Evolutionary conservation across 2,797 vertebrate genomes (phyloP).

Genomic region (Onychomys torridus): DNA sequence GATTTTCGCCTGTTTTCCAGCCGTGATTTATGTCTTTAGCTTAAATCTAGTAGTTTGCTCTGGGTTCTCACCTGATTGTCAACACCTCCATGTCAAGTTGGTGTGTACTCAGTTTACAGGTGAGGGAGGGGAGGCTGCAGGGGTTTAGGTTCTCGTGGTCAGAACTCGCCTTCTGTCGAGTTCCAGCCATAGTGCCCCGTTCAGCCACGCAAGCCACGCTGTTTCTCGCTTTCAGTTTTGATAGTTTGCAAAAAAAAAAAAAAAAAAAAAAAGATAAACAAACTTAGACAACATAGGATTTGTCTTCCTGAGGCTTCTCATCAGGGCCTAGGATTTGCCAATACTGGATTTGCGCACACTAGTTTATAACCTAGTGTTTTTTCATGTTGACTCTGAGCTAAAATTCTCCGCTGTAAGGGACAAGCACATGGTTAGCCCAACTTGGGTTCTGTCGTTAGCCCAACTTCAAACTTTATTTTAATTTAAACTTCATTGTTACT

Average conservation of each 20-base stretch:
- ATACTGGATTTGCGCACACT: too few species aligned
- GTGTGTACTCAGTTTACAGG: neutral
- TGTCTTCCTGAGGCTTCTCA: neutral
- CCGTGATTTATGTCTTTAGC: neutral
- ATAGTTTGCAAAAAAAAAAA: neutral
- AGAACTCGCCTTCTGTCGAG: neutral
- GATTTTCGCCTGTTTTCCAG: neutral
- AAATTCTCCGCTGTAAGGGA: neutral
- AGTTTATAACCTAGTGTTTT: neutral
- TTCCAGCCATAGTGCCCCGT: neutral
- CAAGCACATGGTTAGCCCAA: neutral
- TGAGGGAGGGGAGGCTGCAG: neutral
- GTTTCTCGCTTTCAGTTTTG: neutral
- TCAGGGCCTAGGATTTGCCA: neutral
- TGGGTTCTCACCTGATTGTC: neutral
- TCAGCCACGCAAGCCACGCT: accelerated
- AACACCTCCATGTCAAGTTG: neutral
- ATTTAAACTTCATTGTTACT: neutral
- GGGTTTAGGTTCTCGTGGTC: neutral
- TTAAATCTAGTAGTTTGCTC: neutral
- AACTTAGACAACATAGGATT: neutral
- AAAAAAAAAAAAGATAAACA: neutral
- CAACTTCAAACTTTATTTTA: neutral
- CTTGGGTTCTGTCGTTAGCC: neutral
- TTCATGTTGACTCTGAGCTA: neutral